Percentiles rank a stretch among this genome's conserved stretches.
Conservation (phyloP, 2,797 vertebrate genomes). For the Denticeps clupeoides region DNA sequence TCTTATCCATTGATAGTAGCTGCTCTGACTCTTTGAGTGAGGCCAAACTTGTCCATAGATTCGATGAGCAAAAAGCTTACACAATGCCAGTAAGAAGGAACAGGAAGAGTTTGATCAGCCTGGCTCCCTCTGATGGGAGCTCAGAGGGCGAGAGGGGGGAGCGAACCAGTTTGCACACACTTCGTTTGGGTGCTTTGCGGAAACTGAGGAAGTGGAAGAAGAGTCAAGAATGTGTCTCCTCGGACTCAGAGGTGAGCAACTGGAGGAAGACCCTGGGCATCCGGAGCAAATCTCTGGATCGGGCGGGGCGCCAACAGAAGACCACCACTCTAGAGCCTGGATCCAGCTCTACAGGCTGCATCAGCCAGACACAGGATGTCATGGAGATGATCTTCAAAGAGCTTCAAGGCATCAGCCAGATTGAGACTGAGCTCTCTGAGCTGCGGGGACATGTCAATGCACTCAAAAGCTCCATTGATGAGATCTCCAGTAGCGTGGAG, state of each 20-base stretch:
- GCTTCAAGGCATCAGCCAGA: constrained; percentile 97
- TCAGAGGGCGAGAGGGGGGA: constrained; percentile 89
- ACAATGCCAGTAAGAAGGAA: constrained; percentile 94
- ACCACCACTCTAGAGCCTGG: constrained; percentile 77
- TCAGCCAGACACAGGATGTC: constrained; percentile 95
- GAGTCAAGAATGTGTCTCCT: constrained; percentile 96
- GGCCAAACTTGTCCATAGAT: constrained; percentile 63
- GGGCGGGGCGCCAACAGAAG: constrained; percentile 82
- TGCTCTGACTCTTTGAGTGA: constrained; percentile 81
- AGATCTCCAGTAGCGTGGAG: constrained; percentile 97
- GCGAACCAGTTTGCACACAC: constrained; percentile 72
- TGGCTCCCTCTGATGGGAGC: constrained; percentile 91
- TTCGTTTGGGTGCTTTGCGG: constrained; percentile 84
- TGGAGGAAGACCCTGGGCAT: constrained; percentile 91
- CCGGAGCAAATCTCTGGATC: constrained; percentile 92
- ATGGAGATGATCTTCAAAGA: constrained; percentile 99
- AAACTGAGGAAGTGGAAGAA: constrained; percentile 97
- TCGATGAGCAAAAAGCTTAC: constrained; percentile 66
- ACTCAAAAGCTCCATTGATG: constrained; percentile 94
- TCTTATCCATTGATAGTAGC: constrained; percentile 77
- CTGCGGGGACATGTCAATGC: constrained; percentile 93
- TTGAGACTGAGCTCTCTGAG: constrained; percentile 92
- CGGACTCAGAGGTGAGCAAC: constrained; percentile 88
- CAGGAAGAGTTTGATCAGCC: constrained; percentile 90
- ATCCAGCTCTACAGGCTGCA: constrained; percentile 91